A percentile compares a stretch with the other conserved stretches of the same genome.
phyloP scores from a whole-genome alignment of 2,888 invertebrate species.

The Cordilura impudica region DNA sequence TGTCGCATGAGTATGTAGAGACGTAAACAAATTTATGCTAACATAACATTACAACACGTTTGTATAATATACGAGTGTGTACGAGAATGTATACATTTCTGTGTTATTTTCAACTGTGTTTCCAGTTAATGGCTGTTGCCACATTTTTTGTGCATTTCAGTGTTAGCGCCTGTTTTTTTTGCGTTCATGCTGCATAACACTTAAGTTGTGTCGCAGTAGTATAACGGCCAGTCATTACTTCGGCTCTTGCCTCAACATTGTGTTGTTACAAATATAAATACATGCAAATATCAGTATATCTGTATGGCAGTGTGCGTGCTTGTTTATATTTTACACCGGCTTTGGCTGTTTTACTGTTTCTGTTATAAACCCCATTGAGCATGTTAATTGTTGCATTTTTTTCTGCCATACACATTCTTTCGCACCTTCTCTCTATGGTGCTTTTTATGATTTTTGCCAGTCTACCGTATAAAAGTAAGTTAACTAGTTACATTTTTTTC shows the following conservation, averaged over 20 bases:
- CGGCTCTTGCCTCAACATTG: neutral
- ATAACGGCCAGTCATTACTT: constrained; percentile 14
- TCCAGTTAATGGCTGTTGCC: constrained; percentile 31
- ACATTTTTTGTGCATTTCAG: neutral
- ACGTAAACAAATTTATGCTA: constrained; percentile 43
- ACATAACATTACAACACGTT: constrained; percentile 38
- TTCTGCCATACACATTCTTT: neutral
- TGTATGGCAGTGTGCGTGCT: neutral
- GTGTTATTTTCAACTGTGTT: constrained; percentile 2
- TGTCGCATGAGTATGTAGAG: no score
- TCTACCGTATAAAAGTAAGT: no score
- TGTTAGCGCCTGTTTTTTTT: no score
- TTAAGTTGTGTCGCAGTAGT: constrained; percentile 54
- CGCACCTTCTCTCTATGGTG: neutral
- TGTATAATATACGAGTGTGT: neutral
- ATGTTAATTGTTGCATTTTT: constrained; percentile 13
- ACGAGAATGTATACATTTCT: neutral
- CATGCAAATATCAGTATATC: no score
- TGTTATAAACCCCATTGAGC: constrained; percentile 14
- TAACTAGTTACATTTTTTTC: constrained; percentile 5
- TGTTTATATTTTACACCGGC: neutral
- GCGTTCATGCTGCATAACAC: constrained; percentile 4
- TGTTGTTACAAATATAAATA: neutral
- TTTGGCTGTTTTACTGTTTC: neutral
- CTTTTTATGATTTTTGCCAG: neutral